Base-by-base conservation (phyloP, 2,888 invertebrate genomes). In the Antheraea assamensis region DNA sequence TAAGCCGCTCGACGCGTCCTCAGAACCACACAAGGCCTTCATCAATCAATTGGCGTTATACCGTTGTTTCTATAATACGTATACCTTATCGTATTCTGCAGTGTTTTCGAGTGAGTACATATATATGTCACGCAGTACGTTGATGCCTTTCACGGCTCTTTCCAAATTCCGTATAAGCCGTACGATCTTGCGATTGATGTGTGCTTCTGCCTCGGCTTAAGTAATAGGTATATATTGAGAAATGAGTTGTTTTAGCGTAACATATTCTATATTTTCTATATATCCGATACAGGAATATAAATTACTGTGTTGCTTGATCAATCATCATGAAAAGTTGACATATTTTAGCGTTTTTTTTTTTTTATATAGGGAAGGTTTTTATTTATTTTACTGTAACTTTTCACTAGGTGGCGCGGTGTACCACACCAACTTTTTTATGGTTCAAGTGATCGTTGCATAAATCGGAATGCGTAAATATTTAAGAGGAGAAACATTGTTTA, bases 11-110 rank as follows among this genome's bases (percentile, higher is more conserved):
- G n/a, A 55, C 42, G 42, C 27, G 58, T 70, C 47, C 70, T 70
- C 42, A 24, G 70, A 70, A 73, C 70, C 70, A 68, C 66, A 15
- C 21, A 21, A 35, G 70, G 47, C 73, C 47, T 86, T 89, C 89
- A 90, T 90, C 89, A 90, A 90, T 90, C 90, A 90, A 49, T 82
- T 76, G 78, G 78, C 79, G 84, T 88, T 88, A 88, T 89, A 86
- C 86, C 84, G 87, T 81, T 84, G 84, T 84, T 76, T 75, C 80
- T 78, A 74, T 75, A 75, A 77, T 52, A 70, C 24, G 35, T 47
- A 70, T 42, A 42, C 19, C 55, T 68, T 68, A 68, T 68, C 68
- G 68, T n/a, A 68, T 35, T 19, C 35, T 35, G 68, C 68, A 68
- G 68, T n/a, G 35, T 15, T 35, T 21, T n/a, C 35, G 61, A 64